Evolutionary conservation across 2,113 vertebrate genomes (phyloP), one percentile per base, ranked within the genome.

Genomic region (Phoxinus phoxinus): DNA sequence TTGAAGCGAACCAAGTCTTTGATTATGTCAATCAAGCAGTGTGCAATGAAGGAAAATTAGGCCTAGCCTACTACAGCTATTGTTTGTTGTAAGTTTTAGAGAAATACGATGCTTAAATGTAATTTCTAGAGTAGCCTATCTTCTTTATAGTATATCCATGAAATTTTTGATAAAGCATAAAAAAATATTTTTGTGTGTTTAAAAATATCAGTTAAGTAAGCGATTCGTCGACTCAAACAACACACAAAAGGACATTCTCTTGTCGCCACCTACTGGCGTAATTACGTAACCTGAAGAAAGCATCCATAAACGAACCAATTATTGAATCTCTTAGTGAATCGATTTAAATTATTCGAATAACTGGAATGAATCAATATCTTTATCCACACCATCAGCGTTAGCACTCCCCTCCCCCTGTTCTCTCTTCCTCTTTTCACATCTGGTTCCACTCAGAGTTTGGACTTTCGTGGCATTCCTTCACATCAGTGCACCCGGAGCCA

Each of bases 381-480:
- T n/a, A n/a, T 13, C 51, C 48, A 27, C 74, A 58, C 9, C 76
- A 61, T 5, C 89, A 90, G 86, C 65, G 83, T 65, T 86, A 84
- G 37, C 61, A 82, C 37, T 75, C 81, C 87, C 87, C 86, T 90
- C 84, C 87, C 82, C 88, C 90, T 84, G 77, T 87, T 23, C 84
- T 87, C 86, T 78, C 65, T 91, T 85, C 89, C 86, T 87, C 87
- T 90, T 80, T 84, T 87, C 95, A 96, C 96, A 97, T 97, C 96
- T 97, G 96, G 92, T 96, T 97, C 94, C 93, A 96, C 96, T 97
- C 95, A 96, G 90, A 76, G 84, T 92, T 93, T 90, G 94, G 93
- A 94, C 91, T 92, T 92, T 93, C 92, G 93, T 94, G 94, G 94
- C 94, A 94, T 91, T 93, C 92, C 92, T 85, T 83, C 72, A 85